Conservation (phyloP, 2,888 invertebrate species). For the Rhagophthalmus giganteus region DNA sequence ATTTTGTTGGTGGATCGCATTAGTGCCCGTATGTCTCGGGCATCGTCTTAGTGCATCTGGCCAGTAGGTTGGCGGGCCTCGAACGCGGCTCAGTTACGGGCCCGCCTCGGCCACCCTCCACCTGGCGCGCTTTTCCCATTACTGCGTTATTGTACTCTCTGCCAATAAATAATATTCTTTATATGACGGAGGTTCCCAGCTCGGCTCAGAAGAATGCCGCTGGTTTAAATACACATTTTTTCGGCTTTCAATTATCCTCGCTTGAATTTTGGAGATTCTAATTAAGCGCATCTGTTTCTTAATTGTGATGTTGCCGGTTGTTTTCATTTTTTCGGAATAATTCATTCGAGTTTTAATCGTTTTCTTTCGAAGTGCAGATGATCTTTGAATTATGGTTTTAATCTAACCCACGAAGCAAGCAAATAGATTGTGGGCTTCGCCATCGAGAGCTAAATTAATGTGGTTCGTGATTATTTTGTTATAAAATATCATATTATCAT, state of each 20-base stretch:
- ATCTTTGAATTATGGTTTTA: no score
- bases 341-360: neutral
- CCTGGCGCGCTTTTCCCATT: constrained; percentile 46
- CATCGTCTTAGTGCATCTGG: constrained; percentile 40
- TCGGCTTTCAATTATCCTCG: constrained; percentile 47
- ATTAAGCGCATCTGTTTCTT: constrained; percentile 51
- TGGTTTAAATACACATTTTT: constrained; percentile 44
- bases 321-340: constrained; percentile 1
- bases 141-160: constrained; percentile 54
- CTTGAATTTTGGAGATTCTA: constrained; percentile 47
- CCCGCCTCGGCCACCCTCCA: constrained; percentile 17
- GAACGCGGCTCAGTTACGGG: constrained; percentile 20
- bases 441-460: no score
- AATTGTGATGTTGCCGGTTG: constrained; percentile 42
- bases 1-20: constrained; percentile 48
- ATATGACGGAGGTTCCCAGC: constrained; percentile 49
- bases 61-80: constrained; percentile 33
- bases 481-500: no score
- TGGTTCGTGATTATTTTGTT: no score
- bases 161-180: constrained; percentile 57
- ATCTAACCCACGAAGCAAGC: no score
- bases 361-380: no score
- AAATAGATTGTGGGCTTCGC: no score
- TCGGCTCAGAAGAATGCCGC: constrained; percentile 35
- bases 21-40: constrained; percentile 46